Conservation (phyloP, 2,113 vertebrate genomes). For the Lucifuga dentata region DNA sequence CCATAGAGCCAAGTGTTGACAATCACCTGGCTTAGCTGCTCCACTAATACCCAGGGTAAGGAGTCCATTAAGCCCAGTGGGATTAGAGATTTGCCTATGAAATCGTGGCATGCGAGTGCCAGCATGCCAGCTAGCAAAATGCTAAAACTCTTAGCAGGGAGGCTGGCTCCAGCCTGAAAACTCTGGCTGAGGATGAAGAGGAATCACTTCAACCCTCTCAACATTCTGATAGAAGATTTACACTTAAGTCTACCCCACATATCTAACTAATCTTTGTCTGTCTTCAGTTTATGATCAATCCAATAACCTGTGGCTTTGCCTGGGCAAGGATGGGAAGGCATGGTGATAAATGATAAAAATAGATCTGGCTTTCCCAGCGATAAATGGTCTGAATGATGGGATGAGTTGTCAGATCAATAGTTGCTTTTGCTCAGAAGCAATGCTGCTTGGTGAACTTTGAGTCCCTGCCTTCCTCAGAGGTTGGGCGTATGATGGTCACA, state of each 20-base stretch:
- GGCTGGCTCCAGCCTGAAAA: slow-evolving; percentile 40
- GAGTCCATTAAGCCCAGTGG: slow-evolving; percentile 57
- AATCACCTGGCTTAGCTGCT: slow-evolving; percentile 57
- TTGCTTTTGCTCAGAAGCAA: slow-evolving; percentile 32
- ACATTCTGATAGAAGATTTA: not conserved
- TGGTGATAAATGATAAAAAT: slow-evolving; percentile 23
- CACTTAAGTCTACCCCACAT: not conserved
- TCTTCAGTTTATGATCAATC: not conserved
- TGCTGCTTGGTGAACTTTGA: slow-evolving; percentile 50
- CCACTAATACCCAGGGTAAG: slow-evolving; percentile 61
- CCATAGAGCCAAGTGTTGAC: slow-evolving; percentile 45
- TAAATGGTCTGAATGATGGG: slow-evolving; percentile 39
- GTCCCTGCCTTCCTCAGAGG: slow-evolving; percentile 16
- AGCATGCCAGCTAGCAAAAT: slow-evolving; percentile 44
- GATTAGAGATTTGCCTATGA: slow-evolving; percentile 63
- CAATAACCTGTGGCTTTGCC: not conserved
- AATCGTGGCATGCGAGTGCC: slow-evolving; percentile 53
- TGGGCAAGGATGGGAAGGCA: not conserved
- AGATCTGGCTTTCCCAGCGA: not conserved
- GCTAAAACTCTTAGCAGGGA: slow-evolving; percentile 47
- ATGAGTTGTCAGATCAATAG: slow-evolving; percentile 53
- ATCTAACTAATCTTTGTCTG: not conserved
- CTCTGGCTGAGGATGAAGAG: slow-evolving; percentile 9
- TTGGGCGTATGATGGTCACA: slow-evolving; percentile 6
- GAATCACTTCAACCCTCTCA: not conserved